Percentiles rank a stretch among this genome's conserved stretches.
Evolutionary conservation across 2,797 vertebrate species (phyloP).

Genomic region (Myiothlypis chrysogaster): DNA sequence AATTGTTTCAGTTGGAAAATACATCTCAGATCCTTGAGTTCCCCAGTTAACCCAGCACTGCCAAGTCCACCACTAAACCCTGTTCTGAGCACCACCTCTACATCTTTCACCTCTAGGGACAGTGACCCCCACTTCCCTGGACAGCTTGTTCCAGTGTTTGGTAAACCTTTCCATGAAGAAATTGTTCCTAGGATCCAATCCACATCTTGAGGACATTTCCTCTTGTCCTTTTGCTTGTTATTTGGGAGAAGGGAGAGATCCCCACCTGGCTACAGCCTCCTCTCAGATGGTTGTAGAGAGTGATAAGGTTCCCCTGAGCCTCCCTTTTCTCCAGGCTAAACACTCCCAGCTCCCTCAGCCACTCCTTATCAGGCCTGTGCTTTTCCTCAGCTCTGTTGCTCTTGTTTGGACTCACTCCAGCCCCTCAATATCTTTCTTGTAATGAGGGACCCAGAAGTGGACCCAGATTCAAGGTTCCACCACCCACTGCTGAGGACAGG

Average conservation of each 20-base stretch:
- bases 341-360: background rate
- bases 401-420: background rate
- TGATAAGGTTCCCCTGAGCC: accelerated
- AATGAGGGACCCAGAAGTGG: background rate
- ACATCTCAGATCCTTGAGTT: background rate
- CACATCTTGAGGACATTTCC: background rate
- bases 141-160: background rate
- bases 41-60: background rate
- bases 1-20: background rate
- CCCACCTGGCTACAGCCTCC: background rate
- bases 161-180: background rate
- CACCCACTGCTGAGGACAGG: background rate
- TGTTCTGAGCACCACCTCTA: no score
- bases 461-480: background rate
- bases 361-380: background rate
- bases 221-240: background rate
- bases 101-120: background rate
- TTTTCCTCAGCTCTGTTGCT: background rate
- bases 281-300: background rate
- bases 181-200: background rate
- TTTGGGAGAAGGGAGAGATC: accelerated
- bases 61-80: background rate
- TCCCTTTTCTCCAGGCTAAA: background rate
- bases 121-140: background rate
- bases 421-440: background rate